Base-by-base conservation (phyloP, 2,888 invertebrate genomes). In the Amblyjoppa fuscipennis region DNA sequence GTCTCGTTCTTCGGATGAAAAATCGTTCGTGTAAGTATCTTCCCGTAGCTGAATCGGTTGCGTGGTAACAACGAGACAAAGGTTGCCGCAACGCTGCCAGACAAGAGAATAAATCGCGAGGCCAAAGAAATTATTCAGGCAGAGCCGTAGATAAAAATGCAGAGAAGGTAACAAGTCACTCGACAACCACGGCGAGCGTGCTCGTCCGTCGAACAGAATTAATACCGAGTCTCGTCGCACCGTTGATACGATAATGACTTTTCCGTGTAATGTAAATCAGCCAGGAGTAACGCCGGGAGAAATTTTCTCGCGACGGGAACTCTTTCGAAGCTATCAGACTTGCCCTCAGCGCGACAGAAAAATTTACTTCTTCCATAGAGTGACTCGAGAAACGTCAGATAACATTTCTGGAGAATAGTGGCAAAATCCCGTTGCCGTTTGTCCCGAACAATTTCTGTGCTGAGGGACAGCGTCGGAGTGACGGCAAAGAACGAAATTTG, bases 91-190 rank as follows among this genome's bases (percentile, higher is more conserved):
- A 25, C 49, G 51, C 59, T 49, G 51, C 59, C 31, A 28, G 59
- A 49, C 49, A 13, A 74, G 78, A 68, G 51, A 38, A 68, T 79
- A 79, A 74, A 83, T 79, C 53, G 74, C 38, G 45, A 28, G 61
- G 64, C n/a, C 69, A 69, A 28, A 70, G 69, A 78, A 79, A 83
- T 83, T 83, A 83, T 83, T 83, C 79, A 75, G 78, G 53, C 73
- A 64, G 59, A 61, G 61, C 41, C 34, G 61, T 13, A 28, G 25
- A 25, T 59, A 59, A 13, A 59, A 59, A 25, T 28, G 28, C 25
- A 28, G 25, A 25, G 59, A 4, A 28, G 13, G 45, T 45, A 59
- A 59, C 59, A 13, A 59, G 59, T 59, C 25, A 28, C 59, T 59
- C 59, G 59, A 59, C 59, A 28, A 4, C 4, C 28, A 9, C 59